Percentiles rank a stretch among this genome's conserved stretches.
Evolutionary conservation across 2,888 invertebrate genomes (phyloP).

Genomic region (Notodonta dromedarius): DNA sequence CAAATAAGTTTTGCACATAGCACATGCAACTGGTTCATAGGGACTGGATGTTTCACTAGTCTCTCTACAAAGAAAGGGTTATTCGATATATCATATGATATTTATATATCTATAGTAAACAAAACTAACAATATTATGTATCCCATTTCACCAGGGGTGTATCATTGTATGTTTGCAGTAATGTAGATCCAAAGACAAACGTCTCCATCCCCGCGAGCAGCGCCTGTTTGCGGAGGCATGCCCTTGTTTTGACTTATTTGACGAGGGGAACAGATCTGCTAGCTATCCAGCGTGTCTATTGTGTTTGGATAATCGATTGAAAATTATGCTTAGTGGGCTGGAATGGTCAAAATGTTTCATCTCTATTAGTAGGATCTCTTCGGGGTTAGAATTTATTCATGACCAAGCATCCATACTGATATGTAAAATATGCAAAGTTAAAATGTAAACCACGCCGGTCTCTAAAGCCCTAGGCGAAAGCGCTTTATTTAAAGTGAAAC

Average conservation of each 20-base stretch:
- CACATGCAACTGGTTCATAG: too few relatives aligned
- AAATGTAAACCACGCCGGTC: too few relatives aligned
- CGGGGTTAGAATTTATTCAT: too few relatives aligned
- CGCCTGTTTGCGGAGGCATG: conserved; percentile 35
- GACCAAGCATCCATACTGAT: too few relatives aligned
- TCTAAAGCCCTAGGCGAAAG: too few relatives aligned
- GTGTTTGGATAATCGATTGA: conserved; percentile 34
- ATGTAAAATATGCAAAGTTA: too few relatives aligned
- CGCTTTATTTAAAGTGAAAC: neutral
- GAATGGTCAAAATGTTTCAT: neutral
- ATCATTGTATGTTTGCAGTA: conserved; percentile 40
- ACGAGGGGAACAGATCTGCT: conserved; percentile 32
- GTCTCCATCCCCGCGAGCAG: conserved; percentile 52
- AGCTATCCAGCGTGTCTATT: conserved; percentile 34
- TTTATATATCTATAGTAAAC: conserved; percentile 1
- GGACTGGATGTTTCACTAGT: too few relatives aligned
- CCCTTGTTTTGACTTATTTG: conserved; percentile 46
- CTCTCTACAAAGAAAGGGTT: too few relatives aligned
- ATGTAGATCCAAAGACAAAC: conserved; percentile 62
- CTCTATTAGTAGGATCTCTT: neutral
- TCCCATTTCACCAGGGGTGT: conserved; percentile 26
- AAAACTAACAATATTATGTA: conserved; percentile 11
- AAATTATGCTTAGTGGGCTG: conserved; percentile 2
- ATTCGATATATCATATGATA: neutral
- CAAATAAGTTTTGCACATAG: too few relatives aligned